Base-by-base conservation (phyloP, 35 echinoderm and acorn worm species). In the Stichopus chloronotus region DNA sequence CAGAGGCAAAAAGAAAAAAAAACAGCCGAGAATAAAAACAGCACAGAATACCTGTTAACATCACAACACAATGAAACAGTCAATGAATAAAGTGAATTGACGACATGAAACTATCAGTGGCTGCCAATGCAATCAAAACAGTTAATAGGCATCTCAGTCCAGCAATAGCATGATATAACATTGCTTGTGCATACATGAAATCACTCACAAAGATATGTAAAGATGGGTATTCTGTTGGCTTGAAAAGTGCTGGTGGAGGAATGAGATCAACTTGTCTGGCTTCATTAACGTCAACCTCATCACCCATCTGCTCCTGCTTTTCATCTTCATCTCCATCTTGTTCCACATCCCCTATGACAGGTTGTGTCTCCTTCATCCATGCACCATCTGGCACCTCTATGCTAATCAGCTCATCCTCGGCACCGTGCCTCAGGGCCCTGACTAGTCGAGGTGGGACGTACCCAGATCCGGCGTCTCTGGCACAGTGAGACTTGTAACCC, bases 131-230 rank as follows among this genome's bases (percentile, higher is more conserved):
- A 43, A 43, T 43, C 30, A 43, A 43, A 1, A n/a, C n/a, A n/a
- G n/a, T n/a, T n/a, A n/a, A 43, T 43, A 43, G 30, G 30, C 30
- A 43, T 3, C 30, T 43, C 30, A 43, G 30, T 43, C 30, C 30
- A 43, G 30, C 30, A 43, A 43, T 43, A 43, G 3, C 30, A 43
- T 43, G 30, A 43, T 43, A 43, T 43, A 43, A 43, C 3, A 43
- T 43, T 43, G 30, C 30, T 43, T 43, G 30, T 43, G 30, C 0
- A 43, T 43, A 43, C 30, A 43, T 43, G 30, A 43, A 43, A 3
- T 43, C 30, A 72, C 97, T 99, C 91, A 99, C 97, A 99, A 99
- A 99, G 91, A 99, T 99, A 78, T 99, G 97, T 23, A 99, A 89
- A 57, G 94, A 72, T 21, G 95, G 97, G 52, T 99, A 99, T 53